Percentiles rank a stretch among this genome's conserved stretches.
Evolutionary conservation across 1,140 invertebrate genomes (phyloP).

Genomic region (Helicoverpa armigera): DNA sequence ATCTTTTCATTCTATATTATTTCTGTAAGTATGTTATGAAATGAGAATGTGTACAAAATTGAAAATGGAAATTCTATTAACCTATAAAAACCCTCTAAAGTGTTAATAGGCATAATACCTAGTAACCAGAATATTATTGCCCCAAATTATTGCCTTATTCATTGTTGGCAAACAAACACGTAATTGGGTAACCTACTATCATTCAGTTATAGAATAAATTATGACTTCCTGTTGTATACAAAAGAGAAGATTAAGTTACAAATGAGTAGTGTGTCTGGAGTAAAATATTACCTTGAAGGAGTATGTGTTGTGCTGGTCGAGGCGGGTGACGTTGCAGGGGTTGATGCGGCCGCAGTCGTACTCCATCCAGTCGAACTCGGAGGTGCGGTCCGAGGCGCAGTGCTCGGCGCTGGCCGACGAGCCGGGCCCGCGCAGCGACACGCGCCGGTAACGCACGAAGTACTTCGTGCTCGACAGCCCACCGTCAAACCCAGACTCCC

Average conservation of each 20-base stretch:
- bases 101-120: neutral
- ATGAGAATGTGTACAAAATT: no score
- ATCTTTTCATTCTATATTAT: no score
- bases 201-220: neutral
- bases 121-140: no score
- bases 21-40: no score
- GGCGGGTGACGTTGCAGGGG: constrained; percentile 94
- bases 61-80: neutral
- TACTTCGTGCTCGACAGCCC: constrained; percentile 94
- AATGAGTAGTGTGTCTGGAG: no score
- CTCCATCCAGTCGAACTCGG: constrained; percentile 91
- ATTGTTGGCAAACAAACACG: neutral
- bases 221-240: neutral
- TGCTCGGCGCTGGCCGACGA: constrained; percentile 53
- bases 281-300: constrained; percentile 89
- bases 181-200: neutral
- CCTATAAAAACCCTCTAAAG: no score
- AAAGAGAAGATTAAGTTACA: neutral
- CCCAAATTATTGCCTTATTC: no score
- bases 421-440: constrained; percentile 83
- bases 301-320: constrained; percentile 94
- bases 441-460: constrained; percentile 92
- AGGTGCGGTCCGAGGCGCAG: constrained; percentile 88
- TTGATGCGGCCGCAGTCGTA: constrained; percentile 94
- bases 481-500: constrained; percentile 96